phyloP scores from a whole-genome alignment of 1,140 invertebrate species.

The Heliconius nattereri region DNA sequence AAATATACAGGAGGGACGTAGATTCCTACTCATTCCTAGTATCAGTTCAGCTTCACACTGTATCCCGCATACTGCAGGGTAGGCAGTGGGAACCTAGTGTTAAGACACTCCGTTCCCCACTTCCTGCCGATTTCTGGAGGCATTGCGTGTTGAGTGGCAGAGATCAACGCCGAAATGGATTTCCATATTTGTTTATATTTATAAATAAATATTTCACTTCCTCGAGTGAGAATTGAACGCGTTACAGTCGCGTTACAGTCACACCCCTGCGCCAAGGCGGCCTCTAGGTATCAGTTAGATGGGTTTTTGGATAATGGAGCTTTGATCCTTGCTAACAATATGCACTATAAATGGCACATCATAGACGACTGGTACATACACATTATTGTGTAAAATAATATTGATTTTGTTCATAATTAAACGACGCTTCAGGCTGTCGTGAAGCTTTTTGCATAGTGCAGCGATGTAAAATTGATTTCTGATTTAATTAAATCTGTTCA shows the following conservation, averaged over 20 bases:
- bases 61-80: too few species aligned
- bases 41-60: background rate
- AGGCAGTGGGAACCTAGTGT: too few species aligned
- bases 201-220: too few species aligned
- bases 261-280: too few species aligned
- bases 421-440: background rate
- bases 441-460: background rate
- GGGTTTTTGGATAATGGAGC: background rate
- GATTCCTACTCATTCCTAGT: background rate
- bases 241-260: too few species aligned
- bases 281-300: background rate
- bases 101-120: too few species aligned
- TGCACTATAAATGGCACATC: background rate
- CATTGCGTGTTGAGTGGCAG: too few species aligned
- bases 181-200: too few species aligned
- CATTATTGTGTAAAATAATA: background rate
- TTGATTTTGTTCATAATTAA: slow-evolving; percentile 1
- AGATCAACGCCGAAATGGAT: too few species aligned
- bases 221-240: too few species aligned
- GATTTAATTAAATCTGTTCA: background rate
- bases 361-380: background rate
- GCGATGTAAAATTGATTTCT: background rate
- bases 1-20: background rate
- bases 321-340: background rate
- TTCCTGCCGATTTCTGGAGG: too few species aligned